Evolutionary conservation across 2,113 vertebrate genomes (phyloP).

Genomic region (Myrmecobius fasciatus): DNA sequence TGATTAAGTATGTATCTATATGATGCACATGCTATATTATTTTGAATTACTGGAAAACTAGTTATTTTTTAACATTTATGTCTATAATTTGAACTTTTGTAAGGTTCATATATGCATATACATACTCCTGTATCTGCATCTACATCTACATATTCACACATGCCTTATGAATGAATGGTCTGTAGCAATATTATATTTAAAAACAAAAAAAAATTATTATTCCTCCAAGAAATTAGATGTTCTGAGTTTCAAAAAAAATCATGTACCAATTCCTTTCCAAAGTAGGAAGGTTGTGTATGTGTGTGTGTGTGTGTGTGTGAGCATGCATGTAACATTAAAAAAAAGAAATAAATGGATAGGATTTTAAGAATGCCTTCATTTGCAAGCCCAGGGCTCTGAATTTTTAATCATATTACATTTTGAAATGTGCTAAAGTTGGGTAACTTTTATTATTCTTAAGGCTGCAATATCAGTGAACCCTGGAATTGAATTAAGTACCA

Average conservation of each 20-base stretch:
- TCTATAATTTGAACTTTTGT: not conserved
- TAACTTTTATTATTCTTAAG: not conserved
- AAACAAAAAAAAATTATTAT: not conserved
- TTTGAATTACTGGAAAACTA: not conserved
- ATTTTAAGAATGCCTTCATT: not conserved
- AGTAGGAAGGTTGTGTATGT: not conserved
- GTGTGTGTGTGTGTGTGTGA: not conserved
- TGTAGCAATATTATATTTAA: not conserved
- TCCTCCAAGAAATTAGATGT: not conserved
- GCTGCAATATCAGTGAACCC: not conserved
- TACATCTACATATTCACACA: no score
- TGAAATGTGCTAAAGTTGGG: not conserved
- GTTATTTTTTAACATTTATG: not conserved
- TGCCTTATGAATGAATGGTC: not conserved
- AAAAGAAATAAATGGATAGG: not conserved
- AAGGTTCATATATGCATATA: not conserved
- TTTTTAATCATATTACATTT: not conserved
- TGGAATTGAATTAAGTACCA: not conserved
- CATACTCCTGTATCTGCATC: no score
- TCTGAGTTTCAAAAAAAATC: not conserved
- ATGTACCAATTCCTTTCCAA: not conserved
- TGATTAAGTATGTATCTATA: not conserved
- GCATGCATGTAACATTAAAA: not conserved
- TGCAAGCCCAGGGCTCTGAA: not conserved
- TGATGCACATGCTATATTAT: not conserved